phyloP scores from a whole-genome alignment of 2,888 invertebrate genomes.

The Philhelius pedissequus region DNA sequence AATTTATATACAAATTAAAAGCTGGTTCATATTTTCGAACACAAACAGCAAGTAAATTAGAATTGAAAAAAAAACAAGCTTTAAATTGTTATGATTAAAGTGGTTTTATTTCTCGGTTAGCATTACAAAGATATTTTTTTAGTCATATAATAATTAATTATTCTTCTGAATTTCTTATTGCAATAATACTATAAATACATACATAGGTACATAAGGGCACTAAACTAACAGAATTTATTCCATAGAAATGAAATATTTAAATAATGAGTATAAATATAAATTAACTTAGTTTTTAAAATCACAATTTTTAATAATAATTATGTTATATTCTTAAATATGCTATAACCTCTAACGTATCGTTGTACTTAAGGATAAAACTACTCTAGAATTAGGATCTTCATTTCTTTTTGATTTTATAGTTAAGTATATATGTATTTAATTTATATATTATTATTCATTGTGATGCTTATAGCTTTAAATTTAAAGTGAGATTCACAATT shows the following conservation, averaged over 20 bases:
- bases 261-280: neutral
- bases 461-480: conserved; percentile 31
- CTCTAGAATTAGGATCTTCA: conserved; percentile 31
- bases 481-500: conserved; percentile 37
- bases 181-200: neutral
- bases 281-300: conserved; percentile 60
- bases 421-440: neutral
- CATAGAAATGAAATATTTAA: conserved; percentile 14
- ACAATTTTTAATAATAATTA: conserved; percentile 43
- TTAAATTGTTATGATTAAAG: neutral
- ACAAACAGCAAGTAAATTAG: too few relatives aligned
- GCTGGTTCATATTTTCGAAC: too few relatives aligned
- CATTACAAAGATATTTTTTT: neutral
- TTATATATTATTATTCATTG: neutral
- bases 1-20: too few relatives aligned
- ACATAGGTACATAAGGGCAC: conserved; percentile 24
- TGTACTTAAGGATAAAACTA: conserved; percentile 43
- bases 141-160: neutral
- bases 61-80: neutral
- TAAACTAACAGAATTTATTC: conserved; percentile 39
- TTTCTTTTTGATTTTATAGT: conserved; percentile 1
- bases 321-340: conserved; percentile 29
- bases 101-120: neutral
- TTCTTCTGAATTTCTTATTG: neutral
- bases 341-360: conserved; percentile 43